Evolutionary conservation across 2,888 invertebrate species (phyloP).

Genomic region (Leuctra nigra): DNA sequence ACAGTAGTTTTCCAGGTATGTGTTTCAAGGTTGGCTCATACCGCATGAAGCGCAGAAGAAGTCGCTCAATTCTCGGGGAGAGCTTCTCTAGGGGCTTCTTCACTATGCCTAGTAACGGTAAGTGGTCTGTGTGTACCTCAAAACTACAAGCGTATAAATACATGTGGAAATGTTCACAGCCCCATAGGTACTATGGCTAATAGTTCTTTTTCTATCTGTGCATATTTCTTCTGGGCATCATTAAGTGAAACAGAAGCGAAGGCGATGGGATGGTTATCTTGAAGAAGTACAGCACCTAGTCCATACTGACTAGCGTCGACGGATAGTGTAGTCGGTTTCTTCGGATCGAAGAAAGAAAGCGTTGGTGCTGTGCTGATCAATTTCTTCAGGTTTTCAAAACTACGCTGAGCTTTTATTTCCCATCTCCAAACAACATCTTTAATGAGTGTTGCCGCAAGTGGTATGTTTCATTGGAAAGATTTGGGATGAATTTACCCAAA

Average conservation of each 20-base stretch:
- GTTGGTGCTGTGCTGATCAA: constrained; percentile 8
- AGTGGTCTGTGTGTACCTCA: constrained; percentile 7
- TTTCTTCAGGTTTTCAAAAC: constrained; percentile 6
- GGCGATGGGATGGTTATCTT: constrained; percentile 23
- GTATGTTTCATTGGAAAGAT: constrained; percentile 11
- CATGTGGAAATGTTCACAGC: constrained; percentile 1
- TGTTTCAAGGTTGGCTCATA: constrained; percentile 5
- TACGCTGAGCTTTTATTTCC: neutral
- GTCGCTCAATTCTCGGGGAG: neutral
- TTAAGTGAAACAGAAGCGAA: constrained; percentile 27
- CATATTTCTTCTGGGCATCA: constrained; percentile 21
- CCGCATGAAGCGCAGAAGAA: neutral
- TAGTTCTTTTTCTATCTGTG: constrained; percentile 5
- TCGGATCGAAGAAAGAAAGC: constrained; percentile 21
- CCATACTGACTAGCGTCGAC: constrained; percentile 29
- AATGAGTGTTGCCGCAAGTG: constrained; percentile 13
- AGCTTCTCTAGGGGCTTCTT: neutral
- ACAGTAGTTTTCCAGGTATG: neutral
- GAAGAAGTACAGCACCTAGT: constrained; percentile 27
- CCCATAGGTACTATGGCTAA: neutral
- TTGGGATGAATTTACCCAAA: constrained; percentile 21
- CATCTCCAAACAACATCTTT: neutral
- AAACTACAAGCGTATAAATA: neutral
- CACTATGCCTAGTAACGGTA: constrained; percentile 10
- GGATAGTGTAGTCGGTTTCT: constrained; percentile 24